Conservation (phyloP, 2,888 invertebrate genomes). For the Empis stercorea region DNA sequence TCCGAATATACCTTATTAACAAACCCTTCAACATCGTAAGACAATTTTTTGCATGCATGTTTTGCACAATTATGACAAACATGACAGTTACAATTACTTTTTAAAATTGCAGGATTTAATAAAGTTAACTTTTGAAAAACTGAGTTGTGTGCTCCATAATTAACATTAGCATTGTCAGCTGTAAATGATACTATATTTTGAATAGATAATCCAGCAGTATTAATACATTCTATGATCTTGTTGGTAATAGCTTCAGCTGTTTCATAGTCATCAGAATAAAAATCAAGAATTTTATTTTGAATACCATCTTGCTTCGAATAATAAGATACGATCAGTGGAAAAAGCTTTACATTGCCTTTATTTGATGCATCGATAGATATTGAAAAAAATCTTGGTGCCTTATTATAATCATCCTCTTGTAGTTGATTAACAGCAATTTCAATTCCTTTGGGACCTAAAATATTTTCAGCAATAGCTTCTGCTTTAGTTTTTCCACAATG, state of each 20-base stretch:
- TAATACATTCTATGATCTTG: background rate
- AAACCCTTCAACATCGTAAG: background rate
- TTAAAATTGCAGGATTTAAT: background rate
- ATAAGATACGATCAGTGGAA: no score
- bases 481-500: slow-evolving; percentile 13
- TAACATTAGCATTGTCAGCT: no score
- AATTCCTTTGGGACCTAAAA: slow-evolving; percentile 11
- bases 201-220: background rate
- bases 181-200: slow-evolving; percentile 2
- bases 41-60: background rate
- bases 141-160: no score
- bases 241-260: slow-evolving; percentile 1
- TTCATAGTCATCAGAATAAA: slow-evolving; percentile 5
- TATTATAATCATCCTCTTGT: background rate
- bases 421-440: slow-evolving; percentile 1
- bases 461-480: slow-evolving; percentile 12
- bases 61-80: background rate
- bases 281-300: no score
- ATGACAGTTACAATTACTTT: background rate
- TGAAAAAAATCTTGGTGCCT: background rate
- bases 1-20: slow-evolving; percentile 1
- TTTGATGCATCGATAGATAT: slow-evolving; percentile 1
- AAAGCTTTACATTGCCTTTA: slow-evolving; percentile 1
- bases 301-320: no score
- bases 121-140: background rate